Conservation (phyloP, 2,113 vertebrate genomes). For the Psammodynastes pulverulentus region DNA sequence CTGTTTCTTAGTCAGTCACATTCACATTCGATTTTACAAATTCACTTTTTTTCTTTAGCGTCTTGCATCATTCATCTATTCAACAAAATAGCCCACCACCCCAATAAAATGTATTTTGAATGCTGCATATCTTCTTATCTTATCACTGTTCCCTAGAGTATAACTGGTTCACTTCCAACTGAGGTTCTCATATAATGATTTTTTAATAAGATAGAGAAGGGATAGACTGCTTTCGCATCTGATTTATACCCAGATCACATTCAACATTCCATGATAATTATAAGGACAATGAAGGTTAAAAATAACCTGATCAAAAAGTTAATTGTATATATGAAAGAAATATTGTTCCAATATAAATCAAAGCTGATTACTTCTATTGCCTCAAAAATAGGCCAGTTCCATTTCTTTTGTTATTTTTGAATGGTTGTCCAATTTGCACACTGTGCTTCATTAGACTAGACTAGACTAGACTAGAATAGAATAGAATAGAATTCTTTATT, state of each 20-base stretch:
- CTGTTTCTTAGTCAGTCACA: not conserved
- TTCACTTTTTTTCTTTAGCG: not conserved
- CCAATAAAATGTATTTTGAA: not conserved
- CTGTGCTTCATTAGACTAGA: too few species aligned
- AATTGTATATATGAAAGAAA: constrained; percentile 46
- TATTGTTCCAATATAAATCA: constrained; percentile 1
- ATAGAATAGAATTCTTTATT: too few species aligned
- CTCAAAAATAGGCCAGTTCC: constrained; percentile 42
- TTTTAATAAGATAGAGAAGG: not conserved
- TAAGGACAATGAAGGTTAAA: not conserved
- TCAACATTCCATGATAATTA: not conserved
- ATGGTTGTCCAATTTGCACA: not conserved
- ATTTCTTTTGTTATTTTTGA: constrained; percentile 14
- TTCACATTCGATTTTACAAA: not conserved
- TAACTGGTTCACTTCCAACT: not conserved
- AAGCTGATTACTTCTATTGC: constrained; percentile 40
- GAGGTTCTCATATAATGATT: not conserved
- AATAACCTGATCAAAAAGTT: constrained; percentile 46
- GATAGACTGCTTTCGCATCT: not conserved
- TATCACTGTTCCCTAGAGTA: not conserved
- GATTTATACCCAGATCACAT: not conserved
- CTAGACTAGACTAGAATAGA: too few species aligned
- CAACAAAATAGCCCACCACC: not conserved
- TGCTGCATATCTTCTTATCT: not conserved
- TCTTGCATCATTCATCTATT: not conserved